These are phyloP conservation scores for Macrobrachium rosenbergii DNA, from an alignment of 1,140 invertebrate genomes.

Conservation along the genomic window DNA sequence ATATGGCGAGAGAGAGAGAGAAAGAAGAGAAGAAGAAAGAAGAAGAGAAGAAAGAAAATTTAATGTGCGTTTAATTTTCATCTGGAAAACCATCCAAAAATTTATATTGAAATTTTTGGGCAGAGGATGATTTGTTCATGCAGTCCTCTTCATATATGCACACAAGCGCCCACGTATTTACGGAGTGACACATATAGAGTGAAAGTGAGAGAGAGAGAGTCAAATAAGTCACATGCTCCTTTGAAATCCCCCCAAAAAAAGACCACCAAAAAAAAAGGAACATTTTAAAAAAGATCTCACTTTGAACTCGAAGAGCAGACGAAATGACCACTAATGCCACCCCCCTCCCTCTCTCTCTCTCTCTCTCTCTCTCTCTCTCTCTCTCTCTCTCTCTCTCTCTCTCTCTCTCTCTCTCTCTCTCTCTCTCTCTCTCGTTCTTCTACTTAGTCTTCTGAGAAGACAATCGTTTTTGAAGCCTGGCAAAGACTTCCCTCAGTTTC, in stretches of 20 bases:
- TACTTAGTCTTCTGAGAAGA: too few species aligned
- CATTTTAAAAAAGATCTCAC: constrained; percentile 3
- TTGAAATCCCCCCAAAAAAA: neutral
- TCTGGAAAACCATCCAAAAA: too few species aligned
- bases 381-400: too few species aligned
- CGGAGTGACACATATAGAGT: neutral
- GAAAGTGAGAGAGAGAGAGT: constrained; percentile 18
- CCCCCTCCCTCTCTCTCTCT: neutral
- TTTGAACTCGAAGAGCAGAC: neutral
- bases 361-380: neutral
- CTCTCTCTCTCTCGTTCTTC: neutral
- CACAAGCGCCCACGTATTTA: neutral
- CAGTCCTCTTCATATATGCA: too few species aligned
- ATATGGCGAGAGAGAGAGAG: neutral
- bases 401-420: too few species aligned
- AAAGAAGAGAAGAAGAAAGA: neutral
- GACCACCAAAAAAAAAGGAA: neutral
- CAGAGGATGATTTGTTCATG: too few species aligned
- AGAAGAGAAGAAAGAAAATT: neutral
- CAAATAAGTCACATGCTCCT: neutral
- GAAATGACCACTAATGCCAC: neutral
- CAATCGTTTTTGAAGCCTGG: too few species aligned
- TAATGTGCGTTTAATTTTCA: neutral
- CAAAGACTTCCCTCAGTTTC: too few species aligned
- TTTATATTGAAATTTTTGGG: too few species aligned